Conservation (phyloP, 2,888 invertebrate genomes). For the Acholoe squamosa region DNA sequence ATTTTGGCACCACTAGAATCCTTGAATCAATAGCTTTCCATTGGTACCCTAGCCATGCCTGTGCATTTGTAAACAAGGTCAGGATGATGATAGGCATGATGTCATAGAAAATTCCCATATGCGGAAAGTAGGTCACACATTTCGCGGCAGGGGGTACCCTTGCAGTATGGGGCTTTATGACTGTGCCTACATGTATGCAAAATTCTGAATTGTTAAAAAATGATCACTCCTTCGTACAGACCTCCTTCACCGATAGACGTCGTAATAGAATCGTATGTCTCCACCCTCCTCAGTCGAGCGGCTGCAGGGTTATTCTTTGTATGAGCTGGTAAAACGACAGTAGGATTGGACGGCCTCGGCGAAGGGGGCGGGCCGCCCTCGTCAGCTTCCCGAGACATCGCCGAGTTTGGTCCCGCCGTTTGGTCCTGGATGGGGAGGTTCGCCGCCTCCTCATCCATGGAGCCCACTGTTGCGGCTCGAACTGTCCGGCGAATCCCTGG, state of each 20-base stretch:
- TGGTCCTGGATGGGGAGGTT: background rate
- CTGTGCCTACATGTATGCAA: too few relatives aligned
- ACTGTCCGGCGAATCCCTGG: constrained; percentile 38
- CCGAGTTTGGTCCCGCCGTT: background rate
- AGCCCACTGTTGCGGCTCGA: background rate
- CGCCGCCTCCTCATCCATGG: background rate
- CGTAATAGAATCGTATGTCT: constrained; percentile 35
- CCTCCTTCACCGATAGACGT: constrained; percentile 48
- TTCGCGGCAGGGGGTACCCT: too few relatives aligned
- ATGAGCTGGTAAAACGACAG: background rate
- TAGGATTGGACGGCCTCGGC: background rate
- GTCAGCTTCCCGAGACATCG: background rate
- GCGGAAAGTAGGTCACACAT: too few relatives aligned
- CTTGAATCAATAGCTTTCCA: too few relatives aligned
- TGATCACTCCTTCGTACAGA: too few relatives aligned
- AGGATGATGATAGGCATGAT: too few relatives aligned
- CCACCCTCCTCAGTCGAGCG: constrained; percentile 31
- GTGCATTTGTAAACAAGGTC: too few relatives aligned
- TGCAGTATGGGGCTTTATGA: too few relatives aligned
- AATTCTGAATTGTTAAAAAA: too few relatives aligned
- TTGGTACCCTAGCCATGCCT: too few relatives aligned
- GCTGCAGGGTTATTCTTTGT: background rate
- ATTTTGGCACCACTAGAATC: too few relatives aligned
- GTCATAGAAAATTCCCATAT: too few relatives aligned
- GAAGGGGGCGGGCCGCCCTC: background rate